Conservation (phyloP, 1,140 invertebrate species). For the Papilio polyxenes region DNA sequence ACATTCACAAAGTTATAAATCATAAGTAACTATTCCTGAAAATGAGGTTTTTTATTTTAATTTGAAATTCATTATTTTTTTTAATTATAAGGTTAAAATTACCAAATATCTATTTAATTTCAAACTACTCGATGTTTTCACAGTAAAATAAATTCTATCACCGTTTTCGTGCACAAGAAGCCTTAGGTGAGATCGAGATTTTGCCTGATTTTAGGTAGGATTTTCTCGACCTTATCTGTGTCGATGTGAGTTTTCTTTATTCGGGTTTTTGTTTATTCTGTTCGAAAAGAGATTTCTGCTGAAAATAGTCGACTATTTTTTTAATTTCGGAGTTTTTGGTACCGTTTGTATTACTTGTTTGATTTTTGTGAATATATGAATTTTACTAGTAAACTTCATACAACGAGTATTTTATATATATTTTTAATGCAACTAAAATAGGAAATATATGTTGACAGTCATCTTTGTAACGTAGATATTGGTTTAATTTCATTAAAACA, state of each 20-base stretch:
- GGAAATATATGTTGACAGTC: not conserved
- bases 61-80: too few relatives aligned
- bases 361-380: not conserved
- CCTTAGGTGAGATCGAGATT: slow-evolving; percentile 64
- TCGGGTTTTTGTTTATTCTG: slow-evolving; percentile 44
- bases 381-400: not conserved
- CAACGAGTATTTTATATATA: not conserved
- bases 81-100: not conserved
- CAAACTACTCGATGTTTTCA: not conserved
- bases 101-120: not conserved
- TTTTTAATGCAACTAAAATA: not conserved
- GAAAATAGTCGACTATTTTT: slow-evolving; percentile 42
- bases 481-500: too few relatives aligned
- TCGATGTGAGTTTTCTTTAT: slow-evolving; percentile 52
- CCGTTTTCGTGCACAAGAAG: slow-evolving; percentile 28
- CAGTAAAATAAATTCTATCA: not conserved
- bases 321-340: slow-evolving; percentile 6
- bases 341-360: not conserved
- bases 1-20: too few relatives aligned
- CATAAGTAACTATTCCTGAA: too few relatives aligned
- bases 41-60: too few relatives aligned
- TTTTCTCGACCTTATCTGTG: slow-evolving; percentile 59
- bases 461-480: not conserved
- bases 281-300: slow-evolving; percentile 41
- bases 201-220: slow-evolving; percentile 62